Conservation (phyloP, 2,797 vertebrate genomes). For the Gallinago solitaria region DNA sequence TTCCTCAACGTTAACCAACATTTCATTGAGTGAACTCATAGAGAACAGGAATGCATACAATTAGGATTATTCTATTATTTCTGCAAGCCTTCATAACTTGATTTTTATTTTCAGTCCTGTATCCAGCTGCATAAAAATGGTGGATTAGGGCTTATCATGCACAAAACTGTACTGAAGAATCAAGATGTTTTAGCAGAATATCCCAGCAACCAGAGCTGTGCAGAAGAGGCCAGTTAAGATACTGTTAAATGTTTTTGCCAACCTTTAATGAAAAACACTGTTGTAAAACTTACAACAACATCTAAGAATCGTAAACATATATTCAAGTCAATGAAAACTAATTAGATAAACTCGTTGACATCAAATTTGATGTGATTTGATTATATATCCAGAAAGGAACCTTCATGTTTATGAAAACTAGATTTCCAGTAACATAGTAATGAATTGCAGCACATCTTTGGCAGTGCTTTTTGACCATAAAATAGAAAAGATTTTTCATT, state of each 20-base stretch:
- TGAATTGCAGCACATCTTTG: slow-evolving; percentile 8
- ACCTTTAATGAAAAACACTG: not conserved
- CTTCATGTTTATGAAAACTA: not conserved
- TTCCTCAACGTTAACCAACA: not conserved
- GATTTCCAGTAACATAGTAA: not conserved
- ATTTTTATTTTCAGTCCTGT: not conserved
- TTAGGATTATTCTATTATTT: not conserved
- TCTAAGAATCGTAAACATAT: not conserved
- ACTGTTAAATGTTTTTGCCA: not conserved
- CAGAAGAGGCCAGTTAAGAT: not conserved
- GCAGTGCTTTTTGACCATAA: not conserved
- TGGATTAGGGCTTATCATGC: not conserved
- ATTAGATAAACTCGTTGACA: not conserved
- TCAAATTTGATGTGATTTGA: not conserved
- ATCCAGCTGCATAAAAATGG: not conserved
- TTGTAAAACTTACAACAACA: not conserved
- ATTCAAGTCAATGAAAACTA: not conserved
- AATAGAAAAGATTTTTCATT: not conserved
- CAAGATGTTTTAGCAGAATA: not conserved
- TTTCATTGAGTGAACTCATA: not conserved
- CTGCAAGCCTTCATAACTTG: not conserved
- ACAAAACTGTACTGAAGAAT: not conserved
- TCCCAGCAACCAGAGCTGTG: not conserved
- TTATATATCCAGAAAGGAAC: slow-evolving; percentile 8
- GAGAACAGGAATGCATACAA: not conserved